phyloP scores from a whole-genome alignment of 1,140 invertebrate genomes.

The Vollenhovia emeryi region DNA sequence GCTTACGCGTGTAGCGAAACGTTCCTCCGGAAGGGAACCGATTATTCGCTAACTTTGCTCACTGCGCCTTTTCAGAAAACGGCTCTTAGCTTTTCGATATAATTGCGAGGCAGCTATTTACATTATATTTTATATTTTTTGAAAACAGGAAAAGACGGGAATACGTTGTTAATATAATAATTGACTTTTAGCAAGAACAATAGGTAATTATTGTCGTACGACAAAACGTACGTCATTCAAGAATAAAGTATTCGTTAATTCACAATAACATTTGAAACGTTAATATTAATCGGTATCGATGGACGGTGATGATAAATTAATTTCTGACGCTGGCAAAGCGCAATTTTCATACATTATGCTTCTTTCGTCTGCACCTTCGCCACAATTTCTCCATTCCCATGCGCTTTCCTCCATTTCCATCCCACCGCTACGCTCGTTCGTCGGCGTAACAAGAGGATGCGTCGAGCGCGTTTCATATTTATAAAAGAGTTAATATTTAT shows the following conservation, averaged over 20 bases:
- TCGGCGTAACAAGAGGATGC: constrained; percentile 51
- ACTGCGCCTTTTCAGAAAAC: neutral
- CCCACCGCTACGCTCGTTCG: constrained; percentile 21
- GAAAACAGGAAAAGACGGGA: neutral
- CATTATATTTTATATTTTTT: neutral
- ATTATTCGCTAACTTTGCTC: neutral
- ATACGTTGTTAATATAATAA: no score
- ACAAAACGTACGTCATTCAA: neutral
- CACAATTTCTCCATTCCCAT: constrained; percentile 31
- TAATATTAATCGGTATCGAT: constrained; percentile 25
- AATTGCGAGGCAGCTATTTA: neutral
- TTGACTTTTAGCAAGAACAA: no score
- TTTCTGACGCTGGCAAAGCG: neutral
- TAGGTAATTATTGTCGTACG: neutral
- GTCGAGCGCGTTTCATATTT: constrained; percentile 65
- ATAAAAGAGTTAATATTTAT: constrained; percentile 72
- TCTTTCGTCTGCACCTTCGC: constrained; percentile 20
- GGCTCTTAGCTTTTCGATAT: neutral
- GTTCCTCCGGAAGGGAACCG: neutral
- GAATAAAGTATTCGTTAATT: neutral
- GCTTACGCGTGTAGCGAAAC: constrained; percentile 43
- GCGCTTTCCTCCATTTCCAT: constrained; percentile 16
- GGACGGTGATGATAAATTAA: constrained; percentile 27
- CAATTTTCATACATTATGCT: constrained; percentile 52
- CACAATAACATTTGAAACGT: neutral